Base-by-base conservation (phyloP, 2,888 invertebrate species). In the Rotaria socialis region DNA sequence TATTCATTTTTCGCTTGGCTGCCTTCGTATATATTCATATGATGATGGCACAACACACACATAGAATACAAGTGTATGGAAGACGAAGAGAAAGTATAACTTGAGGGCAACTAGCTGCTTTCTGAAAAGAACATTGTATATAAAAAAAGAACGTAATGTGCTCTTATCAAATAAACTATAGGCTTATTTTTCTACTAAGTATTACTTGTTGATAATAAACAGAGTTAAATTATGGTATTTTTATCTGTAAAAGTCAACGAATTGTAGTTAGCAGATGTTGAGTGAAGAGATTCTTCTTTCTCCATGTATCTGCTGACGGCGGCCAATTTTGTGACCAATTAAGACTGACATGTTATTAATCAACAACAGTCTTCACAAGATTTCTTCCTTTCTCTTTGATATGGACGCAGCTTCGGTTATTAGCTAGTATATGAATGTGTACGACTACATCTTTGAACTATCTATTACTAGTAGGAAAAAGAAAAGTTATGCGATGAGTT, bases 261-360 rank as follows among this genome's bases (percentile, higher is more conserved):
- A 16, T 35, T 35, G 0, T 35, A 67, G 35, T 27, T 67, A 67
- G 16, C 35, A 67, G 27, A 67, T 67, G 67, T 35, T 67, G 35
- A 16, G 27, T 27, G 27, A 35, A 35, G 67, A 67, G 14, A 67
- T 27, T 67, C 35, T 14, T 16, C 67, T n/a, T 67, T 58, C 58
- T 58, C 5, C 22, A 22, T 55, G 22, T 55, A 55, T 55, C 2
- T 55, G 55, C 35, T 67, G 27, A 67, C n/a, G 27, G n/a, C 27
- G 16, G 0, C 67, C 67, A 67, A 67, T 67, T 67, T 67, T 67
- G 35, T 16, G 67, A 67, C 14, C 67, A 67, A 67, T 67, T 67
- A 67, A 67, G 35, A 67, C 27, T 67, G 67, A 67, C 67, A 67
- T 67, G 67, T 67, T 67, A 67, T 67, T 67, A 67, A 67, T 67